A percentile compares a stretch with the other conserved stretches of the same genome.
Conservation (phyloP, 2,113 vertebrate species). For the Nothocercus nigrocapillus region DNA sequence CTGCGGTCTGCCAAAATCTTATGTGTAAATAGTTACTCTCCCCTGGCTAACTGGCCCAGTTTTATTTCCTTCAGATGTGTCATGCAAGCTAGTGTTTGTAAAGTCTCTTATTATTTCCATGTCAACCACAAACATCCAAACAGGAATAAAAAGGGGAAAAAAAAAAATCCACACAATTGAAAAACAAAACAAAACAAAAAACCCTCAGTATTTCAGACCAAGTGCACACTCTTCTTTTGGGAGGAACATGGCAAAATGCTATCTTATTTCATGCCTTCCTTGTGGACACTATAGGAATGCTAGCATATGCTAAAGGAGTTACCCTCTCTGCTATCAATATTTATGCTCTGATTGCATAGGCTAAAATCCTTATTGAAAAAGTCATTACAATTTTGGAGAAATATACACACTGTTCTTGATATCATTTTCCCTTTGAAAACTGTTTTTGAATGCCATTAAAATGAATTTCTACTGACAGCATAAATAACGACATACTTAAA, state of each 20-base stretch:
- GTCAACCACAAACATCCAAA: background rate
- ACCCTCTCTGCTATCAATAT: background rate
- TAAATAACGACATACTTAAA: background rate
- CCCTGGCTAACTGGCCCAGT: background rate
- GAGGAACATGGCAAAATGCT: background rate
- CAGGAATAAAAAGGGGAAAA: background rate
- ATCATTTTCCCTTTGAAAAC: background rate
- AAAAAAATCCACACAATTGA: background rate
- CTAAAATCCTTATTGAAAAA: background rate
- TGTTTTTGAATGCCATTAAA: background rate
- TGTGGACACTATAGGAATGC: background rate
- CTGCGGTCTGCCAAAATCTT: background rate
- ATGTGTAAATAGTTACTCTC: background rate
- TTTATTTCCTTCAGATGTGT: background rate
- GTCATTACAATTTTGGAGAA: background rate
- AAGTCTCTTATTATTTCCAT: background rate
- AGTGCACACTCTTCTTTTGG: background rate
- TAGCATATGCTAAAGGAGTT: background rate
- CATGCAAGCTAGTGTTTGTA: background rate
- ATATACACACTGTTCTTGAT: background rate
- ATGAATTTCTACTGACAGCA: background rate
- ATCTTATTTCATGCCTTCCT: background rate
- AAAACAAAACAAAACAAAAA: background rate
- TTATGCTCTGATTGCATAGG: background rate
- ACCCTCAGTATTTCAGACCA: background rate